phyloP scores from a whole-genome alignment of 2,888 invertebrate genomes.

The Conomelus anceps region DNA sequence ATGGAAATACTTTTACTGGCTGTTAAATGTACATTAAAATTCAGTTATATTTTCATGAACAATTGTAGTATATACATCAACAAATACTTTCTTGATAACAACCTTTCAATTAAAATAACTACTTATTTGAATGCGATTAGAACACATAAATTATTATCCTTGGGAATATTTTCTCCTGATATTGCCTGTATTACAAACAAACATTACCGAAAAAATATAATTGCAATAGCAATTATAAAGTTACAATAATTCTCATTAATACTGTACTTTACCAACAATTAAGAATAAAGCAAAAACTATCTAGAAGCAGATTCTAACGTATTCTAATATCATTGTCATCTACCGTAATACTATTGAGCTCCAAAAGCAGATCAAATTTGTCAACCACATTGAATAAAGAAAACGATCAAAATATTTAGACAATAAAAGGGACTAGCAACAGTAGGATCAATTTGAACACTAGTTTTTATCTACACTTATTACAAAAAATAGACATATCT shows the following conservation, averaged over 20 bases:
- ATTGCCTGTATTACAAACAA: neutral
- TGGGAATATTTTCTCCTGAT: too few relatives aligned
- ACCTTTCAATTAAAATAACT: too few relatives aligned
- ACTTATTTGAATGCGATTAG: too few relatives aligned
- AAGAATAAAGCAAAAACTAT: neutral
- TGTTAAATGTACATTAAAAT: too few relatives aligned
- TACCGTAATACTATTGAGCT: neutral
- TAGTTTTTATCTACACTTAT: neutral
- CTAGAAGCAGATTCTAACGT: neutral
- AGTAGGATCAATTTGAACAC: too few relatives aligned
- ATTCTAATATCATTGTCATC: neutral
- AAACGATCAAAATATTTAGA: neutral
- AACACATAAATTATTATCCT: too few relatives aligned
- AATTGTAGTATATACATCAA: too few relatives aligned
- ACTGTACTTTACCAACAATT: neutral
- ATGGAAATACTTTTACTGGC: too few relatives aligned
- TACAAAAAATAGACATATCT: neutral
- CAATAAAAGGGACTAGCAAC: neutral
- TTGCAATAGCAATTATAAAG: neutral
- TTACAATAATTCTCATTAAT: neutral
- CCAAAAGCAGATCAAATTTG: neutral
- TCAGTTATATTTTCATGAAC: too few relatives aligned
- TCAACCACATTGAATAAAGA: neutral
- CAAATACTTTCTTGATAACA: too few relatives aligned
- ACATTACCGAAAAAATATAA: neutral